Percentiles rank a stretch among this genome's conserved stretches.
Conservation (phyloP, 2,888 invertebrate species). For the Clusia tigrina region DNA sequence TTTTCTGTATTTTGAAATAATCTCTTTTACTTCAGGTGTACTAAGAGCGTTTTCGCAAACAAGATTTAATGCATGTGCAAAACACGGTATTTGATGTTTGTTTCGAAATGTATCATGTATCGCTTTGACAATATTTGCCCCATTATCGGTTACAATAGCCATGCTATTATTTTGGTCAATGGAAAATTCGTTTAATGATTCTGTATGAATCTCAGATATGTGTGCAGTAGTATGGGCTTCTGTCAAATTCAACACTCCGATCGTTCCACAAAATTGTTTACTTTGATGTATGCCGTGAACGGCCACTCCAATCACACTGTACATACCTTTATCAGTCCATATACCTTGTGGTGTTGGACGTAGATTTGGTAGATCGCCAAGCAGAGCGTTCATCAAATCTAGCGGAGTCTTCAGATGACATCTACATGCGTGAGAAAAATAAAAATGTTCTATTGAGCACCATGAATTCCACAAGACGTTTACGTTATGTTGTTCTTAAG, state of each 20-base stretch:
- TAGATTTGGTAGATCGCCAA: no score
- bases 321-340: slow-evolving; percentile 1
- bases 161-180: slow-evolving; percentile 12
- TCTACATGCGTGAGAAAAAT: no score
- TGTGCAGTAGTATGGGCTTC: no score
- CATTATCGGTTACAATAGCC: slow-evolving; percentile 23
- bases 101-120: slow-evolving; percentile 18
- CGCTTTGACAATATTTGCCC: slow-evolving; percentile 27
- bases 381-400: no score
- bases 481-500: no score
- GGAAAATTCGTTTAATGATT: slow-evolving; percentile 21
- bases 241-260: slow-evolving; percentile 10
- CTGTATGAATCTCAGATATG: no score
- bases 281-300: slow-evolving; percentile 11
- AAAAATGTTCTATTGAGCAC: no score
- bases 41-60: slow-evolving; percentile 18
- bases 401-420: no score
- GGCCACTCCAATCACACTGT: slow-evolving; percentile 15
- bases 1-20: slow-evolving; percentile 22
- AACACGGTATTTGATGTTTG: slow-evolving; percentile 23
- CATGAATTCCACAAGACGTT: no score
- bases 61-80: slow-evolving; percentile 26
- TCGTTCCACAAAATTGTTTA: slow-evolving; percentile 18
- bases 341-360: no score
- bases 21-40: slow-evolving; percentile 9